phyloP scores from a whole-genome alignment of 2,888 invertebrate genomes.

The Diarsia rubi region DNA sequence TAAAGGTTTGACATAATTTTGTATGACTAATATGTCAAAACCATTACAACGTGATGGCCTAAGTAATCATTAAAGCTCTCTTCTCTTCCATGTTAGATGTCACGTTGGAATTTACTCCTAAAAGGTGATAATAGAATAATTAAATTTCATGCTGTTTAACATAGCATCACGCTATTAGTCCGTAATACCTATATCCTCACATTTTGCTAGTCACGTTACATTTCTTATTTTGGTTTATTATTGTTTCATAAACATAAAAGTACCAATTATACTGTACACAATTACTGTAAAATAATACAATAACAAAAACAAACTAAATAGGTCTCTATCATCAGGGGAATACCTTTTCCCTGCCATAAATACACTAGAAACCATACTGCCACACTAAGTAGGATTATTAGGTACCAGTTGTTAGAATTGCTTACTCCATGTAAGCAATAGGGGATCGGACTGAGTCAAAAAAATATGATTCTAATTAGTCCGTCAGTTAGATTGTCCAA shows the following conservation, averaged over 20 bases:
- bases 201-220: background rate
- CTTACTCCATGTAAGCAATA: no score
- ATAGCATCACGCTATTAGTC: no score
- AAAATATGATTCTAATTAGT: no score
- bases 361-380: background rate
- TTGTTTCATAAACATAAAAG: background rate
- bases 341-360: constrained; percentile 16
- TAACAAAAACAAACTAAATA: constrained; percentile 11
- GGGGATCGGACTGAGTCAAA: no score
- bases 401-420: no score
- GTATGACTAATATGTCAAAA: no score
- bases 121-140: background rate
- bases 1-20: no score
- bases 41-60: no score
- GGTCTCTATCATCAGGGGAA: constrained; percentile 28
- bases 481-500: no score
- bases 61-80: no score
- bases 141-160: background rate
- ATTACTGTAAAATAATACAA: constrained; percentile 17
- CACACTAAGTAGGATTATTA: background rate
- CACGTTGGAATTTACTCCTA: background rate
- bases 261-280: background rate
- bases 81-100: no score
- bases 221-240: background rate
- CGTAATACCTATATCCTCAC: background rate